Evolutionary conservation across 2,797 vertebrate genomes (phyloP).

Genomic region (Artibeus jamaicensis): DNA sequence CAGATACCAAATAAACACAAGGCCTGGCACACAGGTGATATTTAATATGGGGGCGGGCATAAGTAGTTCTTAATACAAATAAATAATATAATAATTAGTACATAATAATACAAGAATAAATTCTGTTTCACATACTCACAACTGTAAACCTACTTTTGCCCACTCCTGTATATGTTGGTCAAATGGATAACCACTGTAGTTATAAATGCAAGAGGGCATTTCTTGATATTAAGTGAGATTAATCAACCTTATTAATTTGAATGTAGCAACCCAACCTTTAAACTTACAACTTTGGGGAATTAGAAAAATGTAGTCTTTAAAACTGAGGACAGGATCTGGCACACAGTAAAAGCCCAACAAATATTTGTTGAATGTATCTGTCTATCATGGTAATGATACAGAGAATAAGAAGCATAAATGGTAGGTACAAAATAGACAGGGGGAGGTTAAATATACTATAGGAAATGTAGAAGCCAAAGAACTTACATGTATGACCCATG

Average conservation of each 20-base stretch:
- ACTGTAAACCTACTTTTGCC: background rate
- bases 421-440: too few relatives aligned
- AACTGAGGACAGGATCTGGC: background rate
- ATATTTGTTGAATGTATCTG: background rate
- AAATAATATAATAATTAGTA: too few relatives aligned
- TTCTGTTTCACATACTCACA: too few relatives aligned
- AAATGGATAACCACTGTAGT: background rate
- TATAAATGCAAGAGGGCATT: background rate
- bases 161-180: background rate
- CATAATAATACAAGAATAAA: too few relatives aligned
- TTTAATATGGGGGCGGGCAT: background rate
- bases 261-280: background rate
- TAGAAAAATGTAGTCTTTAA: conserved; percentile 10
- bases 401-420: too few relatives aligned
- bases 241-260: background rate
- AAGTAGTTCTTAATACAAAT: background rate
- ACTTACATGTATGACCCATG: too few relatives aligned
- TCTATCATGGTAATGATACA: background rate
- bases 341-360: background rate
- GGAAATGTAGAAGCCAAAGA: too few relatives aligned
- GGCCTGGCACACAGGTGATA: background rate
- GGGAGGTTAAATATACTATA: too few relatives aligned
- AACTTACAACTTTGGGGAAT: background rate
- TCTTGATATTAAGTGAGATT: background rate
- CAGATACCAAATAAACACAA: conserved; percentile 3